Evolutionary conservation across 2,797 vertebrate genomes (phyloP).

Genomic region (Pseudochromis fuscus): DNA sequence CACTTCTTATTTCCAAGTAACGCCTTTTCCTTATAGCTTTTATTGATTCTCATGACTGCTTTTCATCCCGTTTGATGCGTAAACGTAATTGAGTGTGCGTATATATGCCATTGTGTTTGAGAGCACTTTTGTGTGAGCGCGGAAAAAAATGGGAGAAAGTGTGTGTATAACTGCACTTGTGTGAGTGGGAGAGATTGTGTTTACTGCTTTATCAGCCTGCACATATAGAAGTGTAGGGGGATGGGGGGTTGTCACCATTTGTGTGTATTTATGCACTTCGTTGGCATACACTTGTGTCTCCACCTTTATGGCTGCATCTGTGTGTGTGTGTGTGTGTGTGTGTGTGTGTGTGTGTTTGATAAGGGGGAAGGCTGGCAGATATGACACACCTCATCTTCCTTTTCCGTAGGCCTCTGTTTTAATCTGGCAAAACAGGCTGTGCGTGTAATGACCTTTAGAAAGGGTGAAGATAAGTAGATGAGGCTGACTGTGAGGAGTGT

Average conservation of each 20-base stretch:
- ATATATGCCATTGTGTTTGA: background rate
- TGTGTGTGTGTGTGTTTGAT: slow-evolving; percentile 41
- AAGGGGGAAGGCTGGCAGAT: slow-evolving; percentile 56
- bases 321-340: background rate
- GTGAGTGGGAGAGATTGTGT: slow-evolving; percentile 18
- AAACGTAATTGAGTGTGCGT: slow-evolving; percentile 17
- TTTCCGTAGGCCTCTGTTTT: slow-evolving; percentile 60
- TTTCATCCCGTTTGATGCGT: slow-evolving; percentile 11
- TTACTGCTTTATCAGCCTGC: slow-evolving; percentile 22
- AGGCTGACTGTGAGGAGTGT: slow-evolving; percentile 67
- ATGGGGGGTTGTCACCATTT: background rate
- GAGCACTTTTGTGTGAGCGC: background rate
- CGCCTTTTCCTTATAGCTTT: slow-evolving; percentile 6
- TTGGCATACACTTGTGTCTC: background rate
- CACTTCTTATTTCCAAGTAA: slow-evolving; percentile 15
- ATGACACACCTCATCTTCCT: slow-evolving; percentile 68
- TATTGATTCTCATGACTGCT: slow-evolving; percentile 28
- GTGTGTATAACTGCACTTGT: background rate
- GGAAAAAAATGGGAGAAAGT: background rate
- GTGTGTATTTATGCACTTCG: background rate
- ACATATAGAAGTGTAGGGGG: slow-evolving; percentile 8
- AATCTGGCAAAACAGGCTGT: slow-evolving; percentile 74
- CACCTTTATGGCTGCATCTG: background rate
- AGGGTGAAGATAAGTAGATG: slow-evolving; percentile 78
- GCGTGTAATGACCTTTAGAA: slow-evolving; percentile 78